Conservation (phyloP, 2,888 invertebrate genomes). For the Halictus ligatus region DNA sequence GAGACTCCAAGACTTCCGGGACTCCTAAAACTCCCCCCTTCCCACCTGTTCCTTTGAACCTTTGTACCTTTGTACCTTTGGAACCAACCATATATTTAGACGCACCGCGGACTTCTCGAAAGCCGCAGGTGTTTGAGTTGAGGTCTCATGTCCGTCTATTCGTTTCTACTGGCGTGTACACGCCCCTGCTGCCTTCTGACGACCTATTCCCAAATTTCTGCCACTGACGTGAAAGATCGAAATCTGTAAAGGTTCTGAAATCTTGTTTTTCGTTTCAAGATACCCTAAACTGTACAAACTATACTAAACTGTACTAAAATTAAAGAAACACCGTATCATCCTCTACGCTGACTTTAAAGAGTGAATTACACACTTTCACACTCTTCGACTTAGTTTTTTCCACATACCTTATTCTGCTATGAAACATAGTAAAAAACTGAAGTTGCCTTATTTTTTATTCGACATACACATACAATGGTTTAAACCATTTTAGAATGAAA, state of each 20-base stretch:
- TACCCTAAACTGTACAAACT: too few species aligned
- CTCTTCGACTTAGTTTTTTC: too few species aligned
- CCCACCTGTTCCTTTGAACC: neutral
- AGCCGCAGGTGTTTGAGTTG: conserved; percentile 1
- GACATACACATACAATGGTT: too few species aligned
- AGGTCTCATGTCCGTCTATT: neutral
- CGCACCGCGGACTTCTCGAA: neutral
- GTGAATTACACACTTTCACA: too few species aligned
- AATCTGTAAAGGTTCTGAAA: neutral
- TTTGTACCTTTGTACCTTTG: conserved; percentile 3
- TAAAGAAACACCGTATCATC: too few species aligned
- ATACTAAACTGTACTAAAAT: too few species aligned
- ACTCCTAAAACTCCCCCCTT: neutral
- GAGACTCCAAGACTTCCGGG: neutral
- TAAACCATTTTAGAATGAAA: too few species aligned
- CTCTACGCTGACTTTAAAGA: too few species aligned
- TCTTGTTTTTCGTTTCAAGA: neutral
- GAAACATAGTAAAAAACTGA: too few species aligned
- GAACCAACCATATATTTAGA: neutral
- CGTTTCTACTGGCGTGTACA: neutral
- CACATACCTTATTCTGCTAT: too few species aligned
- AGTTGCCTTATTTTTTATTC: too few species aligned
- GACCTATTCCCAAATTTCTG: neutral
- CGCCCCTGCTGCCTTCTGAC: neutral
- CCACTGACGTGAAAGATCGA: neutral